Percentiles rank a stretch among this genome's conserved stretches.
phyloP scores from a whole-genome alignment of 2,888 invertebrate species.

The Asteroscopus sphinx region DNA sequence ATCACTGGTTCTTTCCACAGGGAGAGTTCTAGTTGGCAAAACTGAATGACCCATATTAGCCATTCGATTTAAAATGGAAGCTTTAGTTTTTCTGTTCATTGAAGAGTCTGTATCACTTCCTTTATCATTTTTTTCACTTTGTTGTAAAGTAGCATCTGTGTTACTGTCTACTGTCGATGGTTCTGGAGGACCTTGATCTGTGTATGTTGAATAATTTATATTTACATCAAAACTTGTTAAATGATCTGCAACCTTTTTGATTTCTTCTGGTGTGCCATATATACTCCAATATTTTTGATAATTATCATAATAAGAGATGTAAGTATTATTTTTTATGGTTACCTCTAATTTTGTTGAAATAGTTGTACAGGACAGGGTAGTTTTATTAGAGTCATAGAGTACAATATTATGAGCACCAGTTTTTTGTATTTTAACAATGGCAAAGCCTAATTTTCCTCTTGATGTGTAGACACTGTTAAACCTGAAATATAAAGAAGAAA shows the following conservation, averaged over 20 bases:
- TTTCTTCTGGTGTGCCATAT: conserved; percentile 71
- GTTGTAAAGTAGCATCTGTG: conserved; percentile 3
- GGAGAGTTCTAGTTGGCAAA: conserved; percentile 67
- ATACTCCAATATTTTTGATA: conserved; percentile 79
- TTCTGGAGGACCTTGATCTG: conserved; percentile 58
- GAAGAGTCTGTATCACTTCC: conserved; percentile 82
- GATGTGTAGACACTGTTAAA: conserved; percentile 69
- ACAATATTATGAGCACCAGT: conserved; percentile 71
- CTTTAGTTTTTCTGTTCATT: conserved; percentile 76
- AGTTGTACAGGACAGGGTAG: conserved; percentile 73
- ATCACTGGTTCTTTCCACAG: conserved; percentile 71
- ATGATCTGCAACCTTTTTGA: conserved; percentile 68
- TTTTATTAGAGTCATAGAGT: conserved; percentile 81
- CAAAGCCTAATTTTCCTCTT: conserved; percentile 82
- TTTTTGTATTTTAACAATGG: conserved; percentile 75
- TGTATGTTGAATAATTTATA: conserved; percentile 60
- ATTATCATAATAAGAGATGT: conserved; percentile 80
- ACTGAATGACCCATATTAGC: conserved; percentile 84
- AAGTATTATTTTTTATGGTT: conserved; percentile 71
- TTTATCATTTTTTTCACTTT: conserved; percentile 53
- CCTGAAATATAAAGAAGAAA: conserved; percentile 60
- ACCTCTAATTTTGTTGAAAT: conserved; percentile 69
- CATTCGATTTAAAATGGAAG: conserved; percentile 81
- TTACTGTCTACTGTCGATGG: conserved; percentile 41
- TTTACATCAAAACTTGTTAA: conserved; percentile 66